These are phyloP conservation scores for Physocephala rufipes DNA, from an alignment of 2,888 invertebrate species.

Conservation along the genomic window DNA sequence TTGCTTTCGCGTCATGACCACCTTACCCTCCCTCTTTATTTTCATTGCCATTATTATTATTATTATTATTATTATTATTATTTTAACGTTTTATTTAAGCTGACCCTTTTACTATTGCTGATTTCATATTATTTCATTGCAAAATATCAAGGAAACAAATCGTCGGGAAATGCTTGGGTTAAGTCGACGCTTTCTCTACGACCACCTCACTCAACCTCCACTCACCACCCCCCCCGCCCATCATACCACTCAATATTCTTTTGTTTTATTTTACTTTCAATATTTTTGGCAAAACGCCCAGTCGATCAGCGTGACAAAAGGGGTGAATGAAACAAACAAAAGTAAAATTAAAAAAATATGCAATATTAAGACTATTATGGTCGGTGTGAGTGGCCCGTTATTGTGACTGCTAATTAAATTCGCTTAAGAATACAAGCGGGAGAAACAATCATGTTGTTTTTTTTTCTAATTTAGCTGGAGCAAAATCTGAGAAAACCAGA, in stretches of 20 bases:
- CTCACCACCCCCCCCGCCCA: no score
- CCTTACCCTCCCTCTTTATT: not conserved
- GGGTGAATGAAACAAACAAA: not conserved
- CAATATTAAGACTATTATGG: not conserved
- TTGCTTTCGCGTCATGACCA: not conserved
- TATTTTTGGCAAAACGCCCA: constrained; percentile 18
- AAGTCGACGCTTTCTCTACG: not conserved
- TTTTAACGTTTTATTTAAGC: not conserved
- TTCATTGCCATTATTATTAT: not conserved
- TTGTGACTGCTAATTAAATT: no score
- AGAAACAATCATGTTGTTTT: not conserved
- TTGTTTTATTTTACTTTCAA: not conserved
- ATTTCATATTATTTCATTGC: not conserved
- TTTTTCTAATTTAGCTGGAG: no score
- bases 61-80: not conserved
- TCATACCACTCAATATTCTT: not conserved
- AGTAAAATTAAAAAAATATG: not conserved
- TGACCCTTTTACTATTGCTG: not conserved
- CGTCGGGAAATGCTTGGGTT: not conserved
- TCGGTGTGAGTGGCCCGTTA: no score
- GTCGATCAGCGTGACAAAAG: not conserved
- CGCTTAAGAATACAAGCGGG: no score
- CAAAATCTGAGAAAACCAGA: no score
- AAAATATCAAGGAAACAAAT: not conserved
- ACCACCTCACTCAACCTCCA: no score